Conservation (phyloP, 1,140 invertebrate genomes). For the Hypothenemus hampei region DNA sequence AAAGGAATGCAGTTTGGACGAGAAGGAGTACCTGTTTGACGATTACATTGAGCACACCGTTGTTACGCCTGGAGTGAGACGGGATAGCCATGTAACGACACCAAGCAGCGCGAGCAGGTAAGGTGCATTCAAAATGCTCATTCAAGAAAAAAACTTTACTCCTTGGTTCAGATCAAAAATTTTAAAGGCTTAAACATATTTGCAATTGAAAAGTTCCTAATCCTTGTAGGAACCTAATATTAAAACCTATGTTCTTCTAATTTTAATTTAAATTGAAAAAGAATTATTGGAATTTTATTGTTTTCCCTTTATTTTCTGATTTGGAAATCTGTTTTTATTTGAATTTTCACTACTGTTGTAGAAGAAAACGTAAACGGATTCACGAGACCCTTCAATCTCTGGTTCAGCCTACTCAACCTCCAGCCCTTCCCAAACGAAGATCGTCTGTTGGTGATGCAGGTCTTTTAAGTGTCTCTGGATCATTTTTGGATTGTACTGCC, state of each 20-base stretch:
- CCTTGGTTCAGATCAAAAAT: too few species aligned
- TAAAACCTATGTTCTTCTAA: too few species aligned
- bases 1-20: conserved; percentile 87
- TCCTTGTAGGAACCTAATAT: too few species aligned
- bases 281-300: background rate
- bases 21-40: conserved; percentile 81
- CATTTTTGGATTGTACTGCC: conserved; percentile 78
- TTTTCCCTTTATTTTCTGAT: background rate
- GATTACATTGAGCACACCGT: conserved; percentile 44
- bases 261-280: background rate
- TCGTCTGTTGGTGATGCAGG: conserved; percentile 80
- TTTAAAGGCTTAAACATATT: too few species aligned
- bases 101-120: conserved; percentile 45
- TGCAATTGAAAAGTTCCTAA: too few species aligned
- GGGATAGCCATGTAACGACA: conserved; percentile 54
- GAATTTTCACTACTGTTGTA: background rate
- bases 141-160: too few species aligned
- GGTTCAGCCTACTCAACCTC: conserved; percentile 48
- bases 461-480: conserved; percentile 76
- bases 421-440: conserved; percentile 61
- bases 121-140: too few species aligned
- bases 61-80: conserved; percentile 51
- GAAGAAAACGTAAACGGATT: conserved; percentile 70
- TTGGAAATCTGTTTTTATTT: background rate
- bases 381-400: conserved; percentile 46